These are phyloP conservation scores for Coleophora flavipennella DNA, from an alignment of 2,888 invertebrate species.

Conservation along the genomic window DNA sequence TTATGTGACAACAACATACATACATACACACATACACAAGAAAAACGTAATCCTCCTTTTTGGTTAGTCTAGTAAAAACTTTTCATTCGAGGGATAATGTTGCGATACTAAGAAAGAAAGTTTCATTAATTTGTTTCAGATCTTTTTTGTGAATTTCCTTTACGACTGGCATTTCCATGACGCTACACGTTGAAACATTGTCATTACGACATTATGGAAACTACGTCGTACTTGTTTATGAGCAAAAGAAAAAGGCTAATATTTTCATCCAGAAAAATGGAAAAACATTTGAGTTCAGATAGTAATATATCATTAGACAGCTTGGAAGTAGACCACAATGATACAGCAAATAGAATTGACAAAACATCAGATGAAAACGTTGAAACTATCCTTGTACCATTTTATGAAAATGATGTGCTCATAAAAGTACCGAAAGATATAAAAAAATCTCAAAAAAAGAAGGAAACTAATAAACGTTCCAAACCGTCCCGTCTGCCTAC, in stretches of 20 bases:
- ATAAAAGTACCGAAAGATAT: slow-evolving; percentile 49
- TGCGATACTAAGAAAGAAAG: no score
- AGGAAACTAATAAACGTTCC: slow-evolving; percentile 17
- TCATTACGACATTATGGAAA: slow-evolving; percentile 31
- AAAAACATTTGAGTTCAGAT: slow-evolving; percentile 37
- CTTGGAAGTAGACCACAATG: slow-evolving; percentile 38
- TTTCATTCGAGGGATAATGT: no score
- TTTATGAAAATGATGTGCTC: slow-evolving; percentile 62
- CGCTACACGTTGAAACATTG: slow-evolving; percentile 8
- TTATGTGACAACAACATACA: no score
- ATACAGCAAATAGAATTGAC: slow-evolving; percentile 24
- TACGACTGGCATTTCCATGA: background rate
- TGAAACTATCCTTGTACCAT: slow-evolving; percentile 61
- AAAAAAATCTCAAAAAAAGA: slow-evolving; percentile 28
- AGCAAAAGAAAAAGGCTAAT: slow-evolving; percentile 35
- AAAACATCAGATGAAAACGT: slow-evolving; percentile 33
- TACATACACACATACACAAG: no score
- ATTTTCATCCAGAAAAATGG: slow-evolving; percentile 33
- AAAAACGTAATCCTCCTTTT: no score
- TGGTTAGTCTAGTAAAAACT: no score
- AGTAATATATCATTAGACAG: slow-evolving; percentile 56
- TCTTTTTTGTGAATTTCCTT: no score
- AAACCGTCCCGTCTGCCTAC: slow-evolving; percentile 12
- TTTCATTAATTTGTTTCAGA: no score
- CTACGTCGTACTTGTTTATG: slow-evolving; percentile 41